These are phyloP conservation scores for Pristis pectinata DNA, from an alignment of 2,797 vertebrate genomes.

Conservation along the genomic window DNA sequence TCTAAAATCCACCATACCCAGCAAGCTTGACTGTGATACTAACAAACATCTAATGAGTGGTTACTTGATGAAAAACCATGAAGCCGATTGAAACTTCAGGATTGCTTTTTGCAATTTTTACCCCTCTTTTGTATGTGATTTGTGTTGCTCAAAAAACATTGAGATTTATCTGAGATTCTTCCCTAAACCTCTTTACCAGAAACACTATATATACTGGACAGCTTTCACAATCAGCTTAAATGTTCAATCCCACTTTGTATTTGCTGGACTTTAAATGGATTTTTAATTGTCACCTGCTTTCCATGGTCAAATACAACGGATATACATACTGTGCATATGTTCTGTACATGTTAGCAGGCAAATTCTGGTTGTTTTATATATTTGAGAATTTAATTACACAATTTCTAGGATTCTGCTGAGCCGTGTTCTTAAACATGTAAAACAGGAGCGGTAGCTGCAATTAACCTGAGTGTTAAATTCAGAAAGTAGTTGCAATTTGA, in stretches of 20 bases:
- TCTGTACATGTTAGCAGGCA: constrained; percentile 11
- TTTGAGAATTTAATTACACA: constrained; percentile 32
- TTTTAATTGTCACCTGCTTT: constrained; percentile 34
- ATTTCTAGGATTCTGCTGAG: constrained; percentile 27
- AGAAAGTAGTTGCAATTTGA: constrained; percentile 36
- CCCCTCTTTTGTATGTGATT: not conserved
- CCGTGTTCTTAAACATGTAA: constrained; percentile 21
- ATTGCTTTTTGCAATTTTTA: not conserved
- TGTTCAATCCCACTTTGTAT: constrained; percentile 30
- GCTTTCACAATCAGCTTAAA: constrained; percentile 24
- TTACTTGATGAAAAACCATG: constrained; percentile 24
- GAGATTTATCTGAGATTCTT: constrained; percentile 1
- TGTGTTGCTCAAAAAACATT: constrained; percentile 3
- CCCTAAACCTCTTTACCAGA: not conserved
- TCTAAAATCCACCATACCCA: constrained; percentile 4
- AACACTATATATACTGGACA: constrained; percentile 31
- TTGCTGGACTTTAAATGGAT: constrained; percentile 35
- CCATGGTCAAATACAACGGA: constrained; percentile 16
- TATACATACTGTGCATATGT: constrained; percentile 30
- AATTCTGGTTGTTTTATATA: constrained; percentile 35
- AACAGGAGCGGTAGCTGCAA: constrained; percentile 13
- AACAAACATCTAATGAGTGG: constrained; percentile 26
- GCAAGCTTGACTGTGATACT: not conserved
- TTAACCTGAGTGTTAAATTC: constrained; percentile 12
- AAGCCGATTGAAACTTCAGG: constrained; percentile 3